phyloP scores from a whole-genome alignment of 2,888 invertebrate genomes.

The Gymnosoma rotundatum region DNA sequence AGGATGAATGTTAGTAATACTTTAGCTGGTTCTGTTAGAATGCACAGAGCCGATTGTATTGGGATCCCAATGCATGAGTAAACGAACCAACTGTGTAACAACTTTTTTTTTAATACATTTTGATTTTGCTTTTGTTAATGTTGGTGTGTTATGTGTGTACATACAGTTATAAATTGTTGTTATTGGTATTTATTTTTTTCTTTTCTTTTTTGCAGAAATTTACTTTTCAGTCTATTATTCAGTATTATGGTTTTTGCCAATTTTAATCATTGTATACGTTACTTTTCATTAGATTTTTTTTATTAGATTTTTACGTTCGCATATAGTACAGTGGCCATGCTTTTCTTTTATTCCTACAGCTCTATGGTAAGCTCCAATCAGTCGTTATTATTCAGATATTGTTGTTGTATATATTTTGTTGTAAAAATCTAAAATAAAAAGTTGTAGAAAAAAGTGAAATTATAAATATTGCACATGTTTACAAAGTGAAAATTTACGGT shows the following conservation, averaged over 20 bases:
- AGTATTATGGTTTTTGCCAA: constrained; percentile 30
- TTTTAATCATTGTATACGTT: constrained; percentile 40
- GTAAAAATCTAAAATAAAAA: constrained; percentile 47
- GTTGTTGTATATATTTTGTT: neutral
- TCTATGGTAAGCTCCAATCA: constrained; percentile 26
- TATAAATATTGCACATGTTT: neutral
- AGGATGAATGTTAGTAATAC: constrained; percentile 13
- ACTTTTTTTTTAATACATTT: constrained; percentile 37
- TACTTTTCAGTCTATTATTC: constrained; percentile 35
- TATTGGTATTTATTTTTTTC: neutral
- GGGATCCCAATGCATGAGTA: constrained; percentile 4
- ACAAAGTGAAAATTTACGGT: constrained; percentile 25
- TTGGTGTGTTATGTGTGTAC: neutral
- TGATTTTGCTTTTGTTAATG: constrained; percentile 47
- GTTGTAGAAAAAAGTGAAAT: constrained; percentile 15
- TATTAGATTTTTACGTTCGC: constrained; percentile 32
- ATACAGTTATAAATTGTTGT: neutral
- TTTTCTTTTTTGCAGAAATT: constrained; percentile 9
- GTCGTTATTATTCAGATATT: constrained; percentile 32
- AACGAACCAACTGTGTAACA: constrained; percentile 37
- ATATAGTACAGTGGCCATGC: constrained; percentile 1
- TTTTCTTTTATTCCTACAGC: constrained; percentile 13
- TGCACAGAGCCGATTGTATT: constrained; percentile 30
- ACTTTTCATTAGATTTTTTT: constrained; percentile 36
- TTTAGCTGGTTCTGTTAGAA: constrained; percentile 8